Conservation (phyloP, 2,888 invertebrate species). For the Taphrorychus bicolor region DNA sequence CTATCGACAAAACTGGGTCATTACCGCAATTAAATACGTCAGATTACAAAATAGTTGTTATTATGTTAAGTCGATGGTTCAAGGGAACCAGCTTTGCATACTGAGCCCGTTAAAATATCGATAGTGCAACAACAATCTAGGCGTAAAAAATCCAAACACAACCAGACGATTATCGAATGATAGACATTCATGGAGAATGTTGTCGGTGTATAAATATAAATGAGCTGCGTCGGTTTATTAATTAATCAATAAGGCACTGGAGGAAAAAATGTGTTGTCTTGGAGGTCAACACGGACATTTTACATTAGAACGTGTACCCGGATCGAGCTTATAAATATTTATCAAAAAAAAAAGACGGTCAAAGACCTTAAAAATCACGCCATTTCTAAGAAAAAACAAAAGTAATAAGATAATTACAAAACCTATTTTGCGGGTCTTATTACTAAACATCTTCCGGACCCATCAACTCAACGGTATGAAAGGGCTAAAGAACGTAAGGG, state of each 20-base stretch:
- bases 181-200: slow-evolving; percentile 17
- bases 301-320: neutral
- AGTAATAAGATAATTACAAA: slow-evolving; percentile 36
- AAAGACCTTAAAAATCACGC: neutral
- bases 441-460: slow-evolving; percentile 37
- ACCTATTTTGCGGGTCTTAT: slow-evolving; percentile 36
- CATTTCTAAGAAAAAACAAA: slow-evolving; percentile 14
- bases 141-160: neutral
- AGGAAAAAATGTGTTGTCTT: neutral
- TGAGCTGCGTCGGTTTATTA: slow-evolving; percentile 3
- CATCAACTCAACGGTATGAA: slow-evolving; percentile 24
- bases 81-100: neutral
- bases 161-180: slow-evolving; percentile 1
- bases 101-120: neutral
- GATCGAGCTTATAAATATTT: neutral
- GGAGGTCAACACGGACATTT: neutral
- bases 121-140: neutral
- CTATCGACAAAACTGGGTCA: neutral
- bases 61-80: neutral
- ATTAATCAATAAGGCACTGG: neutral
- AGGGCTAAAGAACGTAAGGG: slow-evolving; percentile 27
- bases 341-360: neutral
- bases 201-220: slow-evolving; percentile 11
- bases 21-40: neutral
- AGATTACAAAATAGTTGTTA: neutral